Percentiles rank a stretch among this genome's conserved stretches.
Evolutionary conservation across 23 tunicate genomes (phyloP).

Genomic region (Halocynthia aurantium): DNA sequence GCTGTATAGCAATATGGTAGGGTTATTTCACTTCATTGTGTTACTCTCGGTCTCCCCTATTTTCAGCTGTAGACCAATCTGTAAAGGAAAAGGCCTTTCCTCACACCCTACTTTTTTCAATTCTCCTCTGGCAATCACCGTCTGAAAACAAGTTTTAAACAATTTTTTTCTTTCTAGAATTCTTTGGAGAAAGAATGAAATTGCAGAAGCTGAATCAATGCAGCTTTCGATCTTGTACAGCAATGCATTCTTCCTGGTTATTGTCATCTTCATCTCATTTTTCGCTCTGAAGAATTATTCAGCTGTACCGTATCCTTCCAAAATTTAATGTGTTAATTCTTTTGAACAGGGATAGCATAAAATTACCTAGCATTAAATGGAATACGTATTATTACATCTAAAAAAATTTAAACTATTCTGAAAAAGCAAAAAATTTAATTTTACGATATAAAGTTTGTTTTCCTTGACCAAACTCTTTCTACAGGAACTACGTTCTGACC

Average conservation of each 20-base stretch:
- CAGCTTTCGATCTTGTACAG: slow-evolving; percentile 85
- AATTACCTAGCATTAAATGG: too few species aligned
- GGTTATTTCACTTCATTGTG: too few species aligned
- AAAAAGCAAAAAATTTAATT: not conserved
- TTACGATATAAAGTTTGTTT: not conserved
- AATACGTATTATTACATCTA: too few species aligned
- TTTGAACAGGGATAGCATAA: not conserved
- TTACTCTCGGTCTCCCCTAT: too few species aligned
- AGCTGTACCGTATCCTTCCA: slow-evolving; percentile 46
- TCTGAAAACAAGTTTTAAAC: slow-evolving; percentile 5
- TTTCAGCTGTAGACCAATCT: too few species aligned
- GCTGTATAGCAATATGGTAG: too few species aligned
- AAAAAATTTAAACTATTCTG: not conserved
- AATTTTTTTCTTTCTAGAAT: slow-evolving; percentile 38
- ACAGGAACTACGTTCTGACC: slow-evolving; percentile 52
- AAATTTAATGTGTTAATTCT: not conserved
- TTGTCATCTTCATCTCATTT: slow-evolving; percentile 65
- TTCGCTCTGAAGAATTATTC: slow-evolving; percentile 67
- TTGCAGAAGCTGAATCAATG: slow-evolving; percentile 95
- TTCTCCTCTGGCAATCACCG: not conserved
- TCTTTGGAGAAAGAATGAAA: slow-evolving; percentile 81
- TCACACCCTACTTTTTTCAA: not conserved
- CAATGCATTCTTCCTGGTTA: slow-evolving; percentile 70
- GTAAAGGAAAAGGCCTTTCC: too few species aligned
- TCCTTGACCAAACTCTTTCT: not conserved